Percentiles rank a stretch among this genome's conserved stretches.
These are phyloP conservation scores for Probaryconus sp. DNA, from an alignment of 1,140 invertebrate species.

Conservation along the genomic window DNA sequence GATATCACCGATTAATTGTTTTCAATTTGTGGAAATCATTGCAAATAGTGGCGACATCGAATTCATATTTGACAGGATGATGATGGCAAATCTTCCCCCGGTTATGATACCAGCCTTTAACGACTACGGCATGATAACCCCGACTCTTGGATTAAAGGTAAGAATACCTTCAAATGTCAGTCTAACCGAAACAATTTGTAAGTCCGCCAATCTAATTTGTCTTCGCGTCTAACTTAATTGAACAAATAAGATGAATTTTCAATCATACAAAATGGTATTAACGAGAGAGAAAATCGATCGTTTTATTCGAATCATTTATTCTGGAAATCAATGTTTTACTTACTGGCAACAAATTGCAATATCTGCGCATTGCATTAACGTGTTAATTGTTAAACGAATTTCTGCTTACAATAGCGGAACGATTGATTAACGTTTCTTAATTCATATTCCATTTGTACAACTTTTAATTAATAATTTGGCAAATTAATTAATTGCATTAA, in stretches of 20 bases:
- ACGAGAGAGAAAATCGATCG: no score
- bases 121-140: conserved; percentile 76
- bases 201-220: neutral
- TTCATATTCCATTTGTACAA: neutral
- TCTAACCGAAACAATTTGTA: neutral
- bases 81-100: conserved; percentile 78
- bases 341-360: no score
- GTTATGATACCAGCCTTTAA: conserved; percentile 77
- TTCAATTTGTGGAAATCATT: conserved; percentile 65
- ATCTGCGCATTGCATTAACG: no score
- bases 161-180: conserved; percentile 35
- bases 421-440: conserved; percentile 9
- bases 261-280: conserved; percentile 1
- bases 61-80: conserved; percentile 73
- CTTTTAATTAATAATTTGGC: neutral
- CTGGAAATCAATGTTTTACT: no score
- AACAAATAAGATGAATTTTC: conserved; percentile 1
- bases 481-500: conserved; percentile 1
- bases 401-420: neutral
- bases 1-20: conserved; percentile 67
- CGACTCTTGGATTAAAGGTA: conserved; percentile 77
- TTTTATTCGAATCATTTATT: no score
- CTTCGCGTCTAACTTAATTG: no score
- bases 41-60: conserved; percentile 62
- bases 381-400: no score